Base-by-base conservation (phyloP, 2,888 invertebrate species). In the Steinernema carpocapsae region DNA sequence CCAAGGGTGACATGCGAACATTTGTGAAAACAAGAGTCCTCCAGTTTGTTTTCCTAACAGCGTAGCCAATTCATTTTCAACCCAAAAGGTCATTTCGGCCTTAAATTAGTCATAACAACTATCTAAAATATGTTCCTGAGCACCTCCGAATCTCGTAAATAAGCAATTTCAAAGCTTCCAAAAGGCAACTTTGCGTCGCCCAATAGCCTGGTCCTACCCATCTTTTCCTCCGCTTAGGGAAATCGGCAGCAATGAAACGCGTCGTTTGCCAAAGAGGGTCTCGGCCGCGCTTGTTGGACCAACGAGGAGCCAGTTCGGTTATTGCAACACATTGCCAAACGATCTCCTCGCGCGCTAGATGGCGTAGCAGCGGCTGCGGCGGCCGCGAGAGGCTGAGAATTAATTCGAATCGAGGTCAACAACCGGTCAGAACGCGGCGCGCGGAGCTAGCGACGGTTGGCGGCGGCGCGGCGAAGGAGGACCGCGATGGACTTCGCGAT, bases 331-430 rank as follows among this genome's bases (percentile, higher is more conserved):
- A 26, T 56, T 26, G 56, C 56, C 56, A 26, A 26, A 19, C 56
- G 56, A 26, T 19, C 56, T 22, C 14, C 17, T 48, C 48, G 48
- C n/a, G n/a, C 48, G 48, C 37, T 37, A 10, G 37, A 37, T 37
- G 37, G 37, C 37, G 37, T 37, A 37, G 37, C 37, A 37, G 48
- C 48, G 48, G 19, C 19, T 3, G 17, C 48, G 4, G 48, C 48
- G 48, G 48, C 48, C 19, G 56, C 29, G 64, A 26, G 64, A 26
- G 64, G 32, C 64, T 29, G 32, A 64, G 64, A 64, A 32, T 64
- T 29, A 64, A 17, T 64, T 32, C 64, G 64, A 64, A 64, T 64
- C 64, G 64, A 26, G 64, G 64, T 64, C 64, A 64, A 64, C 64
- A 64, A 64, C 64, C 64, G 64, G 64, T 56, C 26, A 56, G 56